phyloP scores from a whole-genome alignment of 2,113 vertebrate genomes.

The Ceyx melanurus region DNA sequence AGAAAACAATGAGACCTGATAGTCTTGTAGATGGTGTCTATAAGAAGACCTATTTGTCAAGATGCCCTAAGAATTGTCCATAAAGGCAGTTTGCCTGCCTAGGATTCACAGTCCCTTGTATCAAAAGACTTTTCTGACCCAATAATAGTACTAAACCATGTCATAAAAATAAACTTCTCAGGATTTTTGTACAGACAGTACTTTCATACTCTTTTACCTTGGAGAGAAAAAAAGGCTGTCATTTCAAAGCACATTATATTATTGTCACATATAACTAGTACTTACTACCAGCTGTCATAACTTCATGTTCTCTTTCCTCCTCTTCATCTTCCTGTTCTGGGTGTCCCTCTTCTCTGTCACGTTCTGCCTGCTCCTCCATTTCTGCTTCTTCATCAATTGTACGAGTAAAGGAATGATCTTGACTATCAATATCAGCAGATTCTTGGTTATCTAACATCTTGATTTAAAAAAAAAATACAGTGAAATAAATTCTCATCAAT shows the following conservation, averaged over 20 bases:
- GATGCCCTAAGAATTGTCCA: not conserved
- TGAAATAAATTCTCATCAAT: not conserved
- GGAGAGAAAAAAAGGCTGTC: not conserved
- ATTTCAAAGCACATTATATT: not conserved
- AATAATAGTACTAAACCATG: not conserved
- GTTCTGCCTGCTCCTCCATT: constrained; percentile 91
- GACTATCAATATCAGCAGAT: constrained; percentile 88
- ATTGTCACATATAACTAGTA: not conserved
- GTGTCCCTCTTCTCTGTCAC: constrained; percentile 90
- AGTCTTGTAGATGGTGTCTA: not conserved
- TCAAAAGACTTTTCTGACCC: not conserved
- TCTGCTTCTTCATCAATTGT: constrained; percentile 98
- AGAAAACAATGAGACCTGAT: not conserved
- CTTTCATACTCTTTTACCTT: not conserved
- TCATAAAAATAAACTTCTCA: not conserved
- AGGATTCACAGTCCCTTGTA: not conserved
- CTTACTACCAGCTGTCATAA: constrained; percentile 98
- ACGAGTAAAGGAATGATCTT: constrained; percentile 92
- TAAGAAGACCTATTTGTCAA: accelerated
- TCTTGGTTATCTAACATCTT: constrained; percentile 94
- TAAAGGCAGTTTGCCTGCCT: not conserved
- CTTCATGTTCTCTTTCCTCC: constrained; percentile 93
- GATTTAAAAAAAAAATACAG: not conserved
- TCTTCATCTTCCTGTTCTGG: constrained; percentile 93
- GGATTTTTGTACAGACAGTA: not conserved